phyloP scores from a whole-genome alignment of 1,140 invertebrate species.

The Anastatus disparis region DNA sequence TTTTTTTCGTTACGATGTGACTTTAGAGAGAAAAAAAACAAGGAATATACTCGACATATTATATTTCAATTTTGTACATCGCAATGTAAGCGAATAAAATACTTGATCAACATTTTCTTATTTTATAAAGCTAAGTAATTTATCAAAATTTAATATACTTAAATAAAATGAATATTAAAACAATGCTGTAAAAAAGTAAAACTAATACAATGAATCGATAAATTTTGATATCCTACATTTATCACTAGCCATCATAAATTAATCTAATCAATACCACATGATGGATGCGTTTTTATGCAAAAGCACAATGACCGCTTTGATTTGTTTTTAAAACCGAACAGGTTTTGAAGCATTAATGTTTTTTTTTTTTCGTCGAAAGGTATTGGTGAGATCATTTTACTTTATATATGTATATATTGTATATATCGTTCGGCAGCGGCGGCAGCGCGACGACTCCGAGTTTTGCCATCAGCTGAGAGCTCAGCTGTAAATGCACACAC shows the following conservation, averaged over 20 bases:
- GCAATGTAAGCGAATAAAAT: constrained; percentile 31
- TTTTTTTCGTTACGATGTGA: neutral
- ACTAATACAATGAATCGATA: too few relatives aligned
- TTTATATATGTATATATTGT: neutral
- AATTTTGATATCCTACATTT: too few relatives aligned
- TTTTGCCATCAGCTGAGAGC: constrained; percentile 42
- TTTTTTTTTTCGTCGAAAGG: neutral
- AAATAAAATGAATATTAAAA: too few relatives aligned
- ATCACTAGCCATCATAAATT: too few relatives aligned
- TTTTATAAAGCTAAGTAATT: constrained; percentile 5
- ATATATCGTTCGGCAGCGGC: neutral
- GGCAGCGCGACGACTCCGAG: constrained; percentile 24
- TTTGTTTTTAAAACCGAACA: too few relatives aligned
- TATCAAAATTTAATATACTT: too few relatives aligned
- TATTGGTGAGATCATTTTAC: constrained; percentile 12
- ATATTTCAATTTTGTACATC: constrained; percentile 1
- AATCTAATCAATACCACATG: too few relatives aligned
- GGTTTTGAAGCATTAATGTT: too few relatives aligned
- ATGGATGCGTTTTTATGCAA: too few relatives aligned
- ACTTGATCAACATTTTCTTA: constrained; percentile 27
- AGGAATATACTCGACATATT: constrained; percentile 7
- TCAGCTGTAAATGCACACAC: constrained; percentile 29
- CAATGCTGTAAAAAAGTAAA: too few relatives aligned
- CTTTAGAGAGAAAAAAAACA: constrained; percentile 2
- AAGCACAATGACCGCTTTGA: too few relatives aligned